phyloP scores from a whole-genome alignment of 1,140 invertebrate species.

The Maconellicoccus hirsutus region DNA sequence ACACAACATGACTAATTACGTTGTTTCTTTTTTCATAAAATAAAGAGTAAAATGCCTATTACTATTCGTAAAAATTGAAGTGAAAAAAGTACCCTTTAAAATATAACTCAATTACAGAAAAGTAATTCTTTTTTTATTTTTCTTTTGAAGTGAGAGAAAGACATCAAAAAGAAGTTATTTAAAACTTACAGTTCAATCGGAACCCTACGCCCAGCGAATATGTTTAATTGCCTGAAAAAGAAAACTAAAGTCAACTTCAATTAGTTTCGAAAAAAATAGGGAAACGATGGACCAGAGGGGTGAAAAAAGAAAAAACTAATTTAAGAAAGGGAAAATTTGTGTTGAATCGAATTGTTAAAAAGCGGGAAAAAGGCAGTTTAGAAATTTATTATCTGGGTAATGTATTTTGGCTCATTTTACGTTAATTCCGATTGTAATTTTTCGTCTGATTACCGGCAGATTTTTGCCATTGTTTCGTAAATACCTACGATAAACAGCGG shows the following conservation, averaged over 20 bases:
- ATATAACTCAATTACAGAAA: slow-evolving; percentile 20
- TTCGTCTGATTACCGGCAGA: not conserved
- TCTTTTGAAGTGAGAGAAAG: not conserved
- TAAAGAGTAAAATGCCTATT: not conserved
- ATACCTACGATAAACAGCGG: no score
- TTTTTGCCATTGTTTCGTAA: no score
- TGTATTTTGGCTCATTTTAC: slow-evolving; percentile 11
- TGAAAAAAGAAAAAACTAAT: not conserved
- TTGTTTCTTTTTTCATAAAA: not conserved
- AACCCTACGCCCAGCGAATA: slow-evolving; percentile 18
- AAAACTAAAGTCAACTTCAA: slow-evolving; percentile 19
- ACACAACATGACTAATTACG: not conserved
- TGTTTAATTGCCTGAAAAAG: slow-evolving; percentile 22
- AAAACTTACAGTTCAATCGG: slow-evolving; percentile 21
- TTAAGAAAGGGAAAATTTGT: slow-evolving; percentile 16
- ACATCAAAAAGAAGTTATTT: slow-evolving; percentile 22
- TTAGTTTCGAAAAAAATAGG: not conserved
- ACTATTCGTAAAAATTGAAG: not conserved
- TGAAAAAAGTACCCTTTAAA: not conserved
- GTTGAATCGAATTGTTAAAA: slow-evolving; percentile 20
- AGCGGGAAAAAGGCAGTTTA: slow-evolving; percentile 6
- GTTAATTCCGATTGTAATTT: slow-evolving; percentile 1
- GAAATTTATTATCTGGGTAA: slow-evolving; percentile 8
- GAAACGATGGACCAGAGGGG: not conserved
- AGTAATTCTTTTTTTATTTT: slow-evolving; percentile 19